A percentile compares a stretch with the other conserved stretches of the same genome.
These are phyloP conservation scores for Protomyctophum bolini DNA, from an alignment of 2,113 vertebrate genomes.

Conservation along the genomic window DNA sequence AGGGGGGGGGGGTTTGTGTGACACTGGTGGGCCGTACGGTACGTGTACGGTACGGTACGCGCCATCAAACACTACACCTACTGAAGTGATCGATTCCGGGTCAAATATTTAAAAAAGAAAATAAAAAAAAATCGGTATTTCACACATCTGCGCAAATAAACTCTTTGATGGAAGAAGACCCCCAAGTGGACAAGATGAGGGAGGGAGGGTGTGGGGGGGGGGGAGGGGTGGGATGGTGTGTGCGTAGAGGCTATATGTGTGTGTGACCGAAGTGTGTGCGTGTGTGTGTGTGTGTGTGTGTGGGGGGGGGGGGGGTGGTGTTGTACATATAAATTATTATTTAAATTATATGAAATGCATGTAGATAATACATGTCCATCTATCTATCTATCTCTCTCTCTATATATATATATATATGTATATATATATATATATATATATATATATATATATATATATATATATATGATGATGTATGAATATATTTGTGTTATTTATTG, in stretches of 20 bases:
- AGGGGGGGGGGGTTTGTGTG: conserved; percentile 20
- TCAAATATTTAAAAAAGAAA: conserved; percentile 47
- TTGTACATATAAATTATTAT: conserved; percentile 98
- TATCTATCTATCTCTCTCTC: conserved; percentile 40
- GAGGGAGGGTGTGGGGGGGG: not conserved
- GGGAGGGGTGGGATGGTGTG: conserved; percentile 23
- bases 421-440: conserved; percentile 78
- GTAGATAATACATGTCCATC: conserved; percentile 96
- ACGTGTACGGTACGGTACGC: no score
- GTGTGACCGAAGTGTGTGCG: conserved; percentile 17
- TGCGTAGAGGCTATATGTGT: conserved; percentile 24
- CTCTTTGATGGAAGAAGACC: conserved; percentile 22
- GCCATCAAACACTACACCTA: conserved; percentile 31
- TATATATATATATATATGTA: conserved; percentile 69
- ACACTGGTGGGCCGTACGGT: conserved; percentile 1
- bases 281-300: conserved; percentile 19
- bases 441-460: conserved; percentile 74
- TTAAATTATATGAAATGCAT: conserved; percentile 99
- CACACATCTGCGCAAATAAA: conserved; percentile 35
- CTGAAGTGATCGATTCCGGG: conserved; percentile 39
- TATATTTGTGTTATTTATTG: conserved; percentile 98
- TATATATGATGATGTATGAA: conserved; percentile 67
- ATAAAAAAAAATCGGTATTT: conserved; percentile 38
- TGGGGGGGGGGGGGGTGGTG: conserved; percentile 28
- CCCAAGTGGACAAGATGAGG: conserved; percentile 5